Evolutionary conservation across 2,113 vertebrate genomes (phyloP).

Genomic region (Lepisosteus osseus): DNA sequence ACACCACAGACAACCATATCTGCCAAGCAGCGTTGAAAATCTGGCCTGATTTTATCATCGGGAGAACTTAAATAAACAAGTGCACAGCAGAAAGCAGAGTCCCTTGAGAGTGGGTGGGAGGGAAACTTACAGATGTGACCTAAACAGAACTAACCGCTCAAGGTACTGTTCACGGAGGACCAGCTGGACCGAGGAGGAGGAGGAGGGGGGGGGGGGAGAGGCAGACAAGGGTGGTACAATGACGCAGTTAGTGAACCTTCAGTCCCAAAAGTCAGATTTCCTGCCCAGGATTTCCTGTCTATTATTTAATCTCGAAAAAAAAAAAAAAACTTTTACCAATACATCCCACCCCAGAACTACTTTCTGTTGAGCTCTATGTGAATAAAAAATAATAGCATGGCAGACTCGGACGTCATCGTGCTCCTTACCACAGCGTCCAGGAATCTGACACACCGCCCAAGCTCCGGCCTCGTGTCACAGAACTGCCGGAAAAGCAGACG

Average conservation of each 20-base stretch:
- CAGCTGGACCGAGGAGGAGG: background rate
- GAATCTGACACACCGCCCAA: conserved; percentile 82
- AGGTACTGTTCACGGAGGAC: background rate
- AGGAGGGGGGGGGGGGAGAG: background rate
- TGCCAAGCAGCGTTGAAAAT: background rate
- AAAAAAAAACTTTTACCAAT: no score
- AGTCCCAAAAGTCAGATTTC: conserved; percentile 1
- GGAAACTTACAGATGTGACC: conserved; percentile 12
- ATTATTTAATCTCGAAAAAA: background rate
- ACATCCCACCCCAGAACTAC: background rate
- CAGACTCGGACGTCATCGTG: background rate
- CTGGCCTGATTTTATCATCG: background rate
- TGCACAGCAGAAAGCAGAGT: background rate
- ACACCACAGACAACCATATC: no score
- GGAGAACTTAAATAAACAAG: background rate
- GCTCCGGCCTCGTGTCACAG: conserved; percentile 84
- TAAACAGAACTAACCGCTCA: background rate
- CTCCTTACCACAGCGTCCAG: conserved; percentile 90
- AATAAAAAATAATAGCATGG: no score
- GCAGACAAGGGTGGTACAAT: background rate
- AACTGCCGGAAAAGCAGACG: conserved; percentile 86
- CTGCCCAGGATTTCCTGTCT: conserved; percentile 6
- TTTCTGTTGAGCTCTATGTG: background rate
- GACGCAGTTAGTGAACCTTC: background rate
- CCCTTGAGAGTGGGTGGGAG: conserved; percentile 1